phyloP scores from a whole-genome alignment of 2,113 vertebrate species.

The Austrofundulus limnaeus region DNA sequence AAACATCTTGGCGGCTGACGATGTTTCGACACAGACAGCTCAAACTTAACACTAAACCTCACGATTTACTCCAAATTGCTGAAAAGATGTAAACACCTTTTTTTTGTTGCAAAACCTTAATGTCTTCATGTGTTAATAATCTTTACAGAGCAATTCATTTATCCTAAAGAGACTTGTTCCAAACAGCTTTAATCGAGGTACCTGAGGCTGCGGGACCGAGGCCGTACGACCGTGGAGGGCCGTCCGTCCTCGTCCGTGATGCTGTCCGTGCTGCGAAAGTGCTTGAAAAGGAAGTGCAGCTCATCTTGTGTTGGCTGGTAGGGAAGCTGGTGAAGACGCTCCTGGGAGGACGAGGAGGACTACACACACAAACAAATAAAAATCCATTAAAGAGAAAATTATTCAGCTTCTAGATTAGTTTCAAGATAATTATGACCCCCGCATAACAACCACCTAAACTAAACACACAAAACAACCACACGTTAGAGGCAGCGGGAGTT shows the following conservation, averaged over 20 bases:
- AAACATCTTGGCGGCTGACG: constrained; percentile 22
- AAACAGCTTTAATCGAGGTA: constrained; percentile 38
- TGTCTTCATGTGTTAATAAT: neutral
- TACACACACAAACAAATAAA: constrained; percentile 57
- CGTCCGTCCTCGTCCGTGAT: constrained; percentile 87
- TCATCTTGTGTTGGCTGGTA: constrained; percentile 97
- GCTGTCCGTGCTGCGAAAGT: constrained; percentile 95
- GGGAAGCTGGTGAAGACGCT: constrained; percentile 95
- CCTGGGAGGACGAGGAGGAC: constrained; percentile 97
- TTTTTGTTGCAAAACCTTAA: neutral
- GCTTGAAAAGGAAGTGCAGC: constrained; percentile 94
- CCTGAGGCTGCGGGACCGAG: constrained; percentile 95
- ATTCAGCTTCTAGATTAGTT: neutral
- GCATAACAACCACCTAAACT: neutral
- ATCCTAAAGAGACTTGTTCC: neutral
- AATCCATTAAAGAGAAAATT: constrained; percentile 1
- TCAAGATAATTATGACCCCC: neutral
- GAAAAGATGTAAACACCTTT: no score
- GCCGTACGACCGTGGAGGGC: constrained; percentile 84
- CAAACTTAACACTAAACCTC: neutral
- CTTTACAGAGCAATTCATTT: neutral
- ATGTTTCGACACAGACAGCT: neutral
- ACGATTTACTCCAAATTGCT: neutral
- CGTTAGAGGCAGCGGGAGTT: no score
- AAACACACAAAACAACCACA: no score